A percentile compares a stretch with the other conserved stretches of the same genome.
These are phyloP conservation scores for Eudasyphora cyanicolor DNA, from an alignment of 2,888 invertebrate genomes.

Conservation along the genomic window DNA sequence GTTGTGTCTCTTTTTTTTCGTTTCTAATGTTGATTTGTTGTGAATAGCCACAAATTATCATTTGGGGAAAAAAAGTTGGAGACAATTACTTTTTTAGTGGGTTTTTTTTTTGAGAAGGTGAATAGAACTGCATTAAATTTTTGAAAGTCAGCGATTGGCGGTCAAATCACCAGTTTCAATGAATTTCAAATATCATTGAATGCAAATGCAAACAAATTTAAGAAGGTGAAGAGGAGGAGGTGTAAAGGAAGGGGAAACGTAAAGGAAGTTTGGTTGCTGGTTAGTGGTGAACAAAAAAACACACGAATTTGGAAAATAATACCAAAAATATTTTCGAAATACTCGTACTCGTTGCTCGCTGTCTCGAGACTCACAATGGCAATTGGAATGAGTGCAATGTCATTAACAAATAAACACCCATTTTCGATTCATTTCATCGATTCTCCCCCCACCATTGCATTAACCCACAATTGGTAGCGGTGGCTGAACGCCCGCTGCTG, in stretches of 20 bases:
- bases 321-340: background rate
- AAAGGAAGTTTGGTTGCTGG: too few species aligned
- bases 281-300: background rate
- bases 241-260: background rate
- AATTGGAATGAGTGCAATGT: conserved; percentile 45
- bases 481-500: background rate
- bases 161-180: conserved; percentile 12
- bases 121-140: background rate
- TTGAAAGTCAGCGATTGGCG: background rate
- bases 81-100: conserved; percentile 9
- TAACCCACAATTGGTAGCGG: conserved; percentile 18
- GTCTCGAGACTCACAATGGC: background rate
- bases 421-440: background rate
- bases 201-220: background rate
- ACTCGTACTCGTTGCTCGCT: background rate
- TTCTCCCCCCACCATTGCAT: background rate
- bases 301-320: background rate
- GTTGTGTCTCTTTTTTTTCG: background rate
- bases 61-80: background rate
- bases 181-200: background rate
- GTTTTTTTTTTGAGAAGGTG: background rate
- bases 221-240: background rate
- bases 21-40: background rate
- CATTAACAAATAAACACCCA: conserved; percentile 50
- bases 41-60: background rate